Evolutionary conservation across 1,140 invertebrate genomes (phyloP).

Genomic region (Amphibalanus amphitrite): DNA sequence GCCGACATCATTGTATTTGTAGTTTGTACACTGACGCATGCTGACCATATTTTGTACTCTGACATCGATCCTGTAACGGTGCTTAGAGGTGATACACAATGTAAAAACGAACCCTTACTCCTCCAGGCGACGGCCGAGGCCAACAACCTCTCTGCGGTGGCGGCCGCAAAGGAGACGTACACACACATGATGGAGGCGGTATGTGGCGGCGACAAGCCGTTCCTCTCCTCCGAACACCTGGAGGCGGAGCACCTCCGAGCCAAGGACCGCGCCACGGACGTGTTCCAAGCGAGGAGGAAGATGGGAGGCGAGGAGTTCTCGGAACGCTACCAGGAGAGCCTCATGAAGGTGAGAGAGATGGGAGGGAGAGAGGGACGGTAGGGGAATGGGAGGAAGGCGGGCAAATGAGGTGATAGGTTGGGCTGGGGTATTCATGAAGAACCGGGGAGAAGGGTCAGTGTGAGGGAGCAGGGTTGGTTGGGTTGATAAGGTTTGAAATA

Average conservation of each 20-base stretch:
- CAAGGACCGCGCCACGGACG: conserved; percentile 52
- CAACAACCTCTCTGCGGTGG: conserved; percentile 86
- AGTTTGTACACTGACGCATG: too few species aligned
- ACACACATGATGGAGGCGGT: conserved; percentile 78
- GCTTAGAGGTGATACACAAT: too few species aligned
- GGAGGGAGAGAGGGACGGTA: too few species aligned
- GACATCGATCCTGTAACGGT: too few species aligned
- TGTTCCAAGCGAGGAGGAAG: conserved; percentile 70
- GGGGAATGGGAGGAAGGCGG: too few species aligned
- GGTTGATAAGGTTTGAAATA: too few species aligned
- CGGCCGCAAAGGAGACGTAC: conserved; percentile 83
- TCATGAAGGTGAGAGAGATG: conserved; percentile 24
- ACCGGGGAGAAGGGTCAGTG: too few species aligned
- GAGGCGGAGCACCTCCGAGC: conserved; percentile 63
- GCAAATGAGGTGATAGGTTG: too few species aligned
- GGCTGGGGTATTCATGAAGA: too few species aligned
- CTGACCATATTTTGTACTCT: too few species aligned
- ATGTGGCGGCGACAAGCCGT: conserved; percentile 76
- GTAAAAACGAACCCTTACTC: not conserved
- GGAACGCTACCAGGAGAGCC: conserved; percentile 53
- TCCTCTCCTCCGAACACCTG: conserved; percentile 59
- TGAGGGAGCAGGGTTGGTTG: too few species aligned
- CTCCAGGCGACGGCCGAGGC: conserved; percentile 60
- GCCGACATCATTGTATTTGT: too few species aligned
- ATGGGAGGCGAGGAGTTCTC: conserved; percentile 93